Conservation (phyloP, 2,888 invertebrate genomes). For the Pedicia rivosa region DNA sequence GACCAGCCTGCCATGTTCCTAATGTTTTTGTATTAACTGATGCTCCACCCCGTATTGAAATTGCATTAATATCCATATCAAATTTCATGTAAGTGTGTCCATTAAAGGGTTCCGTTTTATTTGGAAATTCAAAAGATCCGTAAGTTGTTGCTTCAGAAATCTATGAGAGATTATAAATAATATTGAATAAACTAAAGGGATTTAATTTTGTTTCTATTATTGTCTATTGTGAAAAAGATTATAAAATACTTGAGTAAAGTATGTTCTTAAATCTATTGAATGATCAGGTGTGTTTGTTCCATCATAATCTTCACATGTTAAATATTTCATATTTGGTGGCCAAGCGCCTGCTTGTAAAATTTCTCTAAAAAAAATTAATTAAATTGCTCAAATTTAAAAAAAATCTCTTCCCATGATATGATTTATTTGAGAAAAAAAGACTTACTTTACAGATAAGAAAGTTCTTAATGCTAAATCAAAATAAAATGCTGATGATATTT, state of each 20-base stretch:
- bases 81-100: constrained; percentile 63
- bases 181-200: not conserved
- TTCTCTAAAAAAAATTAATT: constrained; percentile 34
- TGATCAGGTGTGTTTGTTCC: constrained; percentile 60
- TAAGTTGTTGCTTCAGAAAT: constrained; percentile 50
- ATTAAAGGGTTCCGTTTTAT: constrained; percentile 39
- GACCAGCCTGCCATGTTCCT: constrained; percentile 65
- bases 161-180: constrained; percentile 19
- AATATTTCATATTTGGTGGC: constrained; percentile 55
- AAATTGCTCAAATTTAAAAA: not conserved
- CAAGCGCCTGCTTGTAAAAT: constrained; percentile 54
- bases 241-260: constrained; percentile 53
- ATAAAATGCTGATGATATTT: constrained; percentile 71
- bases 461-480: constrained; percentile 67
- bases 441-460: constrained; percentile 56
- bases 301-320: constrained; percentile 64
- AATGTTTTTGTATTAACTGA: constrained; percentile 52
- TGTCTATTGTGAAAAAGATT: too few relatives aligned
- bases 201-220: too few relatives aligned
- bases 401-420: not conserved
- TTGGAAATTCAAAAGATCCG: constrained; percentile 45
- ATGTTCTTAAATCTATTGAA: constrained; percentile 50
- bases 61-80: constrained; percentile 50
- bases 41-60: constrained; percentile 55
- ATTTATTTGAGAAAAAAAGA: constrained; percentile 4